Percentiles rank a stretch among this genome's conserved stretches.
phyloP scores from a whole-genome alignment of 1,140 invertebrate genomes.

The Drosophila sp. region DNA sequence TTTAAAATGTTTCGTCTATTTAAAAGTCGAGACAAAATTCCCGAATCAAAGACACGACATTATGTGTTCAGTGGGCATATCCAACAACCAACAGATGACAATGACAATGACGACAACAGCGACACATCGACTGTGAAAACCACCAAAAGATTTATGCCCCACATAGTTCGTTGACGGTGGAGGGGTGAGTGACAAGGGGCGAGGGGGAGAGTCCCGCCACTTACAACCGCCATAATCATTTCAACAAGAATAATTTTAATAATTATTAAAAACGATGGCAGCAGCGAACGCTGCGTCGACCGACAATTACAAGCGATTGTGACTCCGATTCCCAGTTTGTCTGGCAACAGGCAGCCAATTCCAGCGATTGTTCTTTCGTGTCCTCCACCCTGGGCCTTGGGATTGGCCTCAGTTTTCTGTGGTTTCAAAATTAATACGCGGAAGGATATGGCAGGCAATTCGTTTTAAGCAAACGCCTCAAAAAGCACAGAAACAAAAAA shows the following conservation, averaged over 20 bases:
- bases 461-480: slow-evolving; percentile 64
- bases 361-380: slow-evolving; percentile 51
- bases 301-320: slow-evolving; percentile 70
- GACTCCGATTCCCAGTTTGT: slow-evolving; percentile 32
- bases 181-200: slow-evolving; percentile 23
- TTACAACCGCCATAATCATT: slow-evolving; percentile 80
- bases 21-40: slow-evolving; percentile 20
- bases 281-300: slow-evolving; percentile 49
- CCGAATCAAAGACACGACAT: slow-evolving; percentile 11
- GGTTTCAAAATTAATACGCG: slow-evolving; percentile 81
- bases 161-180: slow-evolving; percentile 48
- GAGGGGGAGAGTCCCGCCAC: slow-evolving; percentile 50
- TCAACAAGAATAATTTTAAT: slow-evolving; percentile 82
- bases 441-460: slow-evolving; percentile 81
- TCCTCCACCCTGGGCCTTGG: slow-evolving; percentile 16
- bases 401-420: slow-evolving; percentile 57
- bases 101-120: slow-evolving; percentile 15
- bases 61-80: slow-evolving; percentile 37
- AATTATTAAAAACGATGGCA: slow-evolving; percentile 73
- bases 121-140: slow-evolving; percentile 47
- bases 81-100: slow-evolving; percentile 9
- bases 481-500: slow-evolving; percentile 22
- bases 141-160: slow-evolving; percentile 59
- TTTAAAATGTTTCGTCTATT: slow-evolving; percentile 8
- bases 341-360: slow-evolving; percentile 70